These are phyloP conservation scores for Oscheius onirici DNA, from an alignment of 2,888 invertebrate species.

Conservation along the genomic window DNA sequence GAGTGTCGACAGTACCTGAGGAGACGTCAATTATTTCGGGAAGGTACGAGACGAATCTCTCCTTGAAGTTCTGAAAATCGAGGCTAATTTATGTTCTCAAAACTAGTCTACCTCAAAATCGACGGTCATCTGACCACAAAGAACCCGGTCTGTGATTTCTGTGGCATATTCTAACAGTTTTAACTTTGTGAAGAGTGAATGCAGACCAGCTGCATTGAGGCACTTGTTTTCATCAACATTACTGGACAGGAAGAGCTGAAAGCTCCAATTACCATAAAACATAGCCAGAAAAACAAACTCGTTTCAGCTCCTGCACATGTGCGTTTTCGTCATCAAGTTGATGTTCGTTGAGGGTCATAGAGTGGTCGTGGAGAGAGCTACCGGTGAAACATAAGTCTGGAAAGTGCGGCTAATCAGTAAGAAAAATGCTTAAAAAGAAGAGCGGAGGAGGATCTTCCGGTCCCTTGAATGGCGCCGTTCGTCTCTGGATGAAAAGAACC, in stretches of 20 bases:
- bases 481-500: conserved; percentile 18
- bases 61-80: conserved; percentile 55
- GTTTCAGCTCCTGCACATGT: conserved; percentile 58
- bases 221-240: conserved; percentile 49
- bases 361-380: conserved; percentile 8
- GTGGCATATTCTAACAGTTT: conserved; percentile 50
- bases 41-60: conserved; percentile 55
- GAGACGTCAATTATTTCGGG: conserved; percentile 62
- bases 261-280: conserved; percentile 9
- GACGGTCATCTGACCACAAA: conserved; percentile 43
- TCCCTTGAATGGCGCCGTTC: too few relatives aligned
- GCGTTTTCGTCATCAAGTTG: conserved; percentile 58
- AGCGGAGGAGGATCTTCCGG: too few relatives aligned
- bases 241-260: conserved; percentile 58
- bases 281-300: conserved; percentile 40
- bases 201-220: conserved; percentile 45
- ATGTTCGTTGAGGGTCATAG: conserved; percentile 38
- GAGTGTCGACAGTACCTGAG: conserved; percentile 53
- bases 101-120: conserved; percentile 47
- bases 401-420: not conserved
- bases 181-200: conserved; percentile 49
- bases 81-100: not conserved
- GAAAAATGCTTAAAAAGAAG: too few relatives aligned
- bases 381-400: conserved; percentile 27
- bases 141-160: conserved; percentile 49